Conservation (phyloP, 1,140 invertebrate species). For the Bombus cullumanus region DNA sequence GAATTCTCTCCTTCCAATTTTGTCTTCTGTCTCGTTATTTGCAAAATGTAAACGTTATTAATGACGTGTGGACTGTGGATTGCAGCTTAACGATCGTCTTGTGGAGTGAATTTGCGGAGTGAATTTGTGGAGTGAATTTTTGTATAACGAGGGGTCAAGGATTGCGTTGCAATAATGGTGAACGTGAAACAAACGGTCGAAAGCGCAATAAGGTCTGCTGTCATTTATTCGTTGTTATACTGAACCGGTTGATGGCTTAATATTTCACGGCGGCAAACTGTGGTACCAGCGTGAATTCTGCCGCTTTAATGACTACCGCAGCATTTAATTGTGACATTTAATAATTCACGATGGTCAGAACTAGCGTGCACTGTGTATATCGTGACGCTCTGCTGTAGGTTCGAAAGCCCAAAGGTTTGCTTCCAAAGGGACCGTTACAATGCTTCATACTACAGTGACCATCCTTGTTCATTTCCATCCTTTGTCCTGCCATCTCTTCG, state of each 20-base stretch:
- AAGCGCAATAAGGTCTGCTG: constrained; percentile 40
- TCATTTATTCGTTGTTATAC: constrained; percentile 55
- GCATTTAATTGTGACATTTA: constrained; percentile 67
- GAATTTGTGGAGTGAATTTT: constrained; percentile 4
- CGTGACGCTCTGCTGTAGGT: constrained; percentile 49
- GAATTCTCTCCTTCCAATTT: not conserved
- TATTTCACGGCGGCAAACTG: constrained; percentile 58
- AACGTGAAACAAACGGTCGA: constrained; percentile 25
- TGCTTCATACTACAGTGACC: constrained; percentile 50
- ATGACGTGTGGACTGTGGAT: not conserved
- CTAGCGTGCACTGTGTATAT: constrained; percentile 23
- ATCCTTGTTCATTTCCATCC: constrained; percentile 31
- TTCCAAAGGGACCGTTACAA: constrained; percentile 65
- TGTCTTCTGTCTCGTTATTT: not conserved
- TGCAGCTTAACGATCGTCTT: not conserved
- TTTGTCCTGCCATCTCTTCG: not conserved
- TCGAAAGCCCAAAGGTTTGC: constrained; percentile 55
- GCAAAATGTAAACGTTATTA: not conserved
- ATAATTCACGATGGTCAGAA: constrained; percentile 61
- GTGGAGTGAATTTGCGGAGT: too few relatives aligned
- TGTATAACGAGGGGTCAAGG: constrained; percentile 20
- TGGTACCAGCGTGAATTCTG: constrained; percentile 47
- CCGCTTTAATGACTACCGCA: constrained; percentile 54
- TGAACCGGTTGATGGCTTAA: constrained; percentile 56
- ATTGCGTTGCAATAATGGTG: constrained; percentile 11